Percentiles rank a stretch among this genome's conserved stretches.
Evolutionary conservation across 2,797 vertebrate species (phyloP).

Genomic region (Sandelia bainsii): DNA sequence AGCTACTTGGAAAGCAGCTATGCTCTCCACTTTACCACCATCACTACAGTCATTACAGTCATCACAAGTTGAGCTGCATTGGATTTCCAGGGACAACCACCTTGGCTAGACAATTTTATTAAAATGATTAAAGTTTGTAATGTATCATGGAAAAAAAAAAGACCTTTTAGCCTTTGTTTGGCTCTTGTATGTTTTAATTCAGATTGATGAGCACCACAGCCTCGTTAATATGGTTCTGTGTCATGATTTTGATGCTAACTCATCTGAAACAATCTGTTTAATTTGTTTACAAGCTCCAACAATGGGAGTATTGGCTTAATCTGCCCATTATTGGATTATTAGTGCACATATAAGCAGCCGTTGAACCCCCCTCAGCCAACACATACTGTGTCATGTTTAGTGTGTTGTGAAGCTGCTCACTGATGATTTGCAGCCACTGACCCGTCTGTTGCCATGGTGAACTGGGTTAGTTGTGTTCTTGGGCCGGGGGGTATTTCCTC

Average conservation of each 20-base stretch:
- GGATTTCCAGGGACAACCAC: too few species aligned
- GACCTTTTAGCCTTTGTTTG: background rate
- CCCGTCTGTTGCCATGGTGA: slow-evolving; percentile 14
- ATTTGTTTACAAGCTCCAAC: background rate
- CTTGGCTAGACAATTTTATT: too few species aligned
- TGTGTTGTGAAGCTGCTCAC: background rate
- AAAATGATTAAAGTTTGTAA: too few species aligned
- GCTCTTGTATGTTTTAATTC: background rate
- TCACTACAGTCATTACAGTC: background rate
- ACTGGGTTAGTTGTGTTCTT: slow-evolving; percentile 8
- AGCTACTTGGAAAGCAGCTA: slow-evolving; percentile 82
- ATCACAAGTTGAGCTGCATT: too few species aligned
- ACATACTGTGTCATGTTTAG: too few species aligned
- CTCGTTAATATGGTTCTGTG: background rate
- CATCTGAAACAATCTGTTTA: background rate
- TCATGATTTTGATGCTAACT: background rate
- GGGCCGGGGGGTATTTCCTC: background rate
- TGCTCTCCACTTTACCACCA: slow-evolving; percentile 78
- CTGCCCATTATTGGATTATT: slow-evolving; percentile 5
- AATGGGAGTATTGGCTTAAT: background rate
- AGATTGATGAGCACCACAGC: background rate
- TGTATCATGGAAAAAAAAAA: too few species aligned
- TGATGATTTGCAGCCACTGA: background rate
- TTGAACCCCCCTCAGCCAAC: background rate
- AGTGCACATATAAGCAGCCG: background rate